These are phyloP conservation scores for Seriola dumerili DNA, from an alignment of 2,113 vertebrate genomes.

Conservation along the genomic window DNA sequence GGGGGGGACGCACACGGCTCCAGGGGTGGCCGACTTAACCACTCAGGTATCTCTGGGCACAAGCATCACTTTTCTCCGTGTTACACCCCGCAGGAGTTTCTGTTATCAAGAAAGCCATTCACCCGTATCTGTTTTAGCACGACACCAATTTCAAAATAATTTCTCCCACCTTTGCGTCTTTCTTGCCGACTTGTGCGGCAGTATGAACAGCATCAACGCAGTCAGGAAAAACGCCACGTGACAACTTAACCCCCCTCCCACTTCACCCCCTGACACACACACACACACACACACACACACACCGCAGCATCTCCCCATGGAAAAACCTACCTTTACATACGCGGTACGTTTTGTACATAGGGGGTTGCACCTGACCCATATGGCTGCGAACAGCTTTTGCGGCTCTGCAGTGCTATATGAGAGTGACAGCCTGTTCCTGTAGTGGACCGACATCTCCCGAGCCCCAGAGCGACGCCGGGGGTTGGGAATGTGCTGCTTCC, in stretches of 20 bases:
- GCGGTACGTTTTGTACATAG: not conserved
- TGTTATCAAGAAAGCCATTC: conserved; percentile 46
- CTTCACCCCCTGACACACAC: not conserved
- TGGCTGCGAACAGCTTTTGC: conserved; percentile 20
- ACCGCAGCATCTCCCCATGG: not conserved
- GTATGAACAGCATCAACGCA: not conserved
- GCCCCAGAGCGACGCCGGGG: conserved; percentile 32
- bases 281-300: not conserved
- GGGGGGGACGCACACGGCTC: conserved; percentile 6
- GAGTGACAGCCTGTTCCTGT: conserved; percentile 14
- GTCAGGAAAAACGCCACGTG: not conserved
- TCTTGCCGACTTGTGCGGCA: conserved; percentile 38
- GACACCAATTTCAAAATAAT: conserved; percentile 36
- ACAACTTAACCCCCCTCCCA: not conserved
- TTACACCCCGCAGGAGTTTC: conserved; percentile 48
- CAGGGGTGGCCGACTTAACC: conserved; percentile 41
- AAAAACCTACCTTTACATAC: not conserved
- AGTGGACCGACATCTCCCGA: conserved; percentile 8
- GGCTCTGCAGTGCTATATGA: conserved; percentile 16
- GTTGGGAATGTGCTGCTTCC: conserved; percentile 30
- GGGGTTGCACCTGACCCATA: conserved; percentile 25
- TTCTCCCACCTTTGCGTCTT: not conserved
- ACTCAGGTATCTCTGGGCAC: conserved; percentile 48
- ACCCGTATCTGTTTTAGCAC: conserved; percentile 33
- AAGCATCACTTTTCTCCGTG: conserved; percentile 28